Evolutionary conservation across 23 tunicate species (phyloP).

Genomic region (Oikopleura dioica): DNA sequence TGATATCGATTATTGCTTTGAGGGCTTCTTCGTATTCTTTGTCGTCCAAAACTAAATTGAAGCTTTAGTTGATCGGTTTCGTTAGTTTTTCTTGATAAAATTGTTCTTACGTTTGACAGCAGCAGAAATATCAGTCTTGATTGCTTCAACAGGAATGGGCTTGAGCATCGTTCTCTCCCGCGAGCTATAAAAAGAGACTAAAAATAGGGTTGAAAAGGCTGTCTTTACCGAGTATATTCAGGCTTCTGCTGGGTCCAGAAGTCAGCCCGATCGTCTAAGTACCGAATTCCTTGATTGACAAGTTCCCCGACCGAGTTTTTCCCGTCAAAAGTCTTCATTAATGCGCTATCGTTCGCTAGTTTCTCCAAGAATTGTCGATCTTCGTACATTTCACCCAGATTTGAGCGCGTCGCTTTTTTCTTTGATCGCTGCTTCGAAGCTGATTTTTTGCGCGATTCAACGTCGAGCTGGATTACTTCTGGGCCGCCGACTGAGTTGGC

Average conservation of each 20-base stretch:
- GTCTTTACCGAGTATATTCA: neutral
- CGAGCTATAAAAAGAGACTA: neutral
- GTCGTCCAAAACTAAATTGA: too few species aligned
- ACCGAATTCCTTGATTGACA: neutral
- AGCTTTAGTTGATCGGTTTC: neutral
- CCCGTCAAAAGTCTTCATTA: neutral
- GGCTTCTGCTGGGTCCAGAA: neutral
- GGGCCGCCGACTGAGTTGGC: constrained; percentile 8
- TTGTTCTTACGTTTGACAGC: neutral
- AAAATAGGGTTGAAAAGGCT: neutral
- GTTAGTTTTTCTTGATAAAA: neutral
- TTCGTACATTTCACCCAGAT: constrained; percentile 76
- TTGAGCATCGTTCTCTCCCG: neutral
- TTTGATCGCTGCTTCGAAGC: constrained; percentile 10
- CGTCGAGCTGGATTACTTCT: neutral
- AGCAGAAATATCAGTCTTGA: neutral
- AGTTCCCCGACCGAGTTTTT: neutral
- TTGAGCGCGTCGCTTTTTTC: constrained; percentile 41
- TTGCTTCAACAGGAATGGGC: neutral
- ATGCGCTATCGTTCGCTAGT: constrained; percentile 32
- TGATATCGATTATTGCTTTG: neutral
- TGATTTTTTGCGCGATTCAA: neutral
- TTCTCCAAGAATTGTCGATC: constrained; percentile 91
- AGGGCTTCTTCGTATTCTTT: too few species aligned
- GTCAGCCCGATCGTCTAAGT: neutral